phyloP scores from a whole-genome alignment of 2,113 vertebrate genomes.

The Cephalopholis sonnerati region DNA sequence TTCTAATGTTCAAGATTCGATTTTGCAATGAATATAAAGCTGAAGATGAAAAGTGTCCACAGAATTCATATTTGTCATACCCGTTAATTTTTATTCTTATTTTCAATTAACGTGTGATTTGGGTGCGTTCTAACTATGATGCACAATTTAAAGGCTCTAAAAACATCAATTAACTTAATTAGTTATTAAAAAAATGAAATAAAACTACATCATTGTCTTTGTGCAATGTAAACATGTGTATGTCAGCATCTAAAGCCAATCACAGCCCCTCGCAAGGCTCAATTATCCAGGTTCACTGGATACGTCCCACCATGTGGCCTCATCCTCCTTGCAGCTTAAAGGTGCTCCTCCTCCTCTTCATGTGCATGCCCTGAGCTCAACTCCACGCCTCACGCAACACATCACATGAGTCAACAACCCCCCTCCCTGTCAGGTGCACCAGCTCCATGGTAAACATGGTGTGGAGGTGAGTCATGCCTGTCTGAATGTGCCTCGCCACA shows the following conservation, averaged over 20 bases:
- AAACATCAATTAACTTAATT: background rate
- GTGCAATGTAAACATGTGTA: background rate
- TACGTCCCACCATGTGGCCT: background rate
- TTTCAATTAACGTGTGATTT: background rate
- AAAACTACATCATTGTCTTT: background rate
- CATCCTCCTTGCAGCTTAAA: conserved; percentile 21
- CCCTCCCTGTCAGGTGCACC: background rate
- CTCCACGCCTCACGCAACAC: conserved; percentile 2
- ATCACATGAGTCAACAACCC: background rate
- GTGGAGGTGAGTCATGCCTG: background rate
- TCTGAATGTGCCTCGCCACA: conserved; percentile 19
- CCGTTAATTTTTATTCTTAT: background rate
- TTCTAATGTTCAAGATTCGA: background rate
- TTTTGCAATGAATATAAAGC: background rate
- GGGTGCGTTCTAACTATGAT: too few species aligned
- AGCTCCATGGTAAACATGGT: background rate
- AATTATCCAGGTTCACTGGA: conserved; percentile 1
- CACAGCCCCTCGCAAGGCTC: background rate
- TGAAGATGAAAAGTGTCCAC: too few species aligned
- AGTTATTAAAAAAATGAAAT: background rate
- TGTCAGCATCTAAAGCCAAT: background rate
- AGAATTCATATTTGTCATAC: background rate
- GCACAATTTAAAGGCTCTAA: background rate
- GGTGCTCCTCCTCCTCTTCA: background rate
- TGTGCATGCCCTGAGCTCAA: background rate